Conservation (phyloP, 1,140 invertebrate species). For the Anoplophora glabripennis region DNA sequence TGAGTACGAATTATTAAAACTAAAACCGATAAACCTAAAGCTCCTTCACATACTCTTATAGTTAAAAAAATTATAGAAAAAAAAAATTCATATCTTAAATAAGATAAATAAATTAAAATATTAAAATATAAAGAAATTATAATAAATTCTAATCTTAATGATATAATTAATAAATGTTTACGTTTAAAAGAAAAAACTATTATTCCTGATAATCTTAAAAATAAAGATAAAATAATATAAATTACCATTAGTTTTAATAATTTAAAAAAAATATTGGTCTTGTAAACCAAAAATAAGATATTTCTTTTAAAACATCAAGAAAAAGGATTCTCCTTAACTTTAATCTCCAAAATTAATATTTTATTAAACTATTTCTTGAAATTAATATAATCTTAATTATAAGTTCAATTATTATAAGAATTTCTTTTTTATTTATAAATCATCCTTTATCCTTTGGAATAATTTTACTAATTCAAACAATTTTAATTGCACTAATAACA, state of each 20-base stretch:
- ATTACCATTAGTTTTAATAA: constrained; percentile 54
- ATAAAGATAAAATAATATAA: constrained; percentile 46
- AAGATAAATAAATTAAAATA: constrained; percentile 53
- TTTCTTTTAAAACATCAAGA: no score
- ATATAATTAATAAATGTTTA: constrained; percentile 53
- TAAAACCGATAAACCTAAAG: constrained; percentile 58
- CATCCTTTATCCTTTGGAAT: no score
- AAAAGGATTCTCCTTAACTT: no score
- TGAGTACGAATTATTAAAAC: constrained; percentile 56
- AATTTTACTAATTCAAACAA: no score
- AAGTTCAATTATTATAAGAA: no score
- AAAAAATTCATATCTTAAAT: constrained; percentile 52
- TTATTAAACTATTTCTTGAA: no score
- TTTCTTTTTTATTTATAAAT: no score
- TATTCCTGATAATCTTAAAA: constrained; percentile 49
- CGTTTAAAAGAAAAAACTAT: constrained; percentile 52
- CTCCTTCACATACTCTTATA: constrained; percentile 58
- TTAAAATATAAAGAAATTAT: constrained; percentile 54
- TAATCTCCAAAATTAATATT: no score
- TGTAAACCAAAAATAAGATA: no score
- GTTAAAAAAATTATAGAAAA: constrained; percentile 59
- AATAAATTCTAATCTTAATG: constrained; percentile 57
- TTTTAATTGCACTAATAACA: no score
- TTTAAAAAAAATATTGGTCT: constrained; percentile 59
- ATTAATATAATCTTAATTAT: no score